Evolutionary conservation across 2,888 invertebrate genomes (phyloP), one percentile per base, ranked within the genome.

Genomic region (Eilema griseolum): DNA sequence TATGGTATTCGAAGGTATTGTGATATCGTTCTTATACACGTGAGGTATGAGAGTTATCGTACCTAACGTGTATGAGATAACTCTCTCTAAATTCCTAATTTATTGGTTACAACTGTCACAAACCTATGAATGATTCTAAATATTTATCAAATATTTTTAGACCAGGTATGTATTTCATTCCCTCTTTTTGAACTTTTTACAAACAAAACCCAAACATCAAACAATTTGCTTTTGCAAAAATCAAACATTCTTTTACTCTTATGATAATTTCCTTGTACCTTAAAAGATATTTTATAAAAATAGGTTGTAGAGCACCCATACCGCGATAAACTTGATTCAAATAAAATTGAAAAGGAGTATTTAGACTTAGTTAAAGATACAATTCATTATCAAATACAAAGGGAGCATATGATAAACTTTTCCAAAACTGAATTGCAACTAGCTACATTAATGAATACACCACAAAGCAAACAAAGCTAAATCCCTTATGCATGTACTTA

Each of bases 401-500:
- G 16, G 31, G 24, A 65, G 23, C 10, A 16, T 61, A 56, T 33
- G 16, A n/a, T 12, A 24, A 26, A 33, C 16, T 63, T 52, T 56
- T n/a, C 62, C 66, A 70, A 71, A 73, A 71, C 69, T 72, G 67
- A 69, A 71, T 74, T 72, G 59, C 60, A 64, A 71, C 72, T 67
- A 74, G 65, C n/a, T 67, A 71, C 60, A 24, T 57, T 62, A 61
- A 71, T 61, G 57, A 37, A 71, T 72, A 77, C 56, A 56, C 24
- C 46, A 52, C 23, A 16, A 20, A 57, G n/a, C 31, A 76, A 72
- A 78, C 71, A 72, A 74, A 76, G 72, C 60, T 74, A 66, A 77
- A 77, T 75, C 26, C 59, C 46, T 67, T 52, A 61, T 80, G 75
- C 71, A 80, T 79, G 72, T 68, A n/a, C 52, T n/a, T 52, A 69